Evolutionary conservation across 2,888 invertebrate genomes (phyloP), one percentile per base, ranked within the genome.

Genomic region (Drosophila phalerata): DNA sequence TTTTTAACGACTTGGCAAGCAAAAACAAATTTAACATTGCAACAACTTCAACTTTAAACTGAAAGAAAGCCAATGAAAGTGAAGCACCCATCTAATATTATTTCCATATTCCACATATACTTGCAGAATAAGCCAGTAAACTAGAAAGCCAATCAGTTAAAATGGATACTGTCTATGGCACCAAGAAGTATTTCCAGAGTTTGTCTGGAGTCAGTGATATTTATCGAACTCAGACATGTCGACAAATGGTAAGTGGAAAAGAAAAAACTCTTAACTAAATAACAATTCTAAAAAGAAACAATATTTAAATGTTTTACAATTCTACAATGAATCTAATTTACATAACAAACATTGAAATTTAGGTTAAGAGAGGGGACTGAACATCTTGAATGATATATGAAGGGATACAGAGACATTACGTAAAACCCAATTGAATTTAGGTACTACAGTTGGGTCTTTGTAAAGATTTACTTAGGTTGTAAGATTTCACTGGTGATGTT

Each of bases 111-210:
- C 15, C n/a, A n/a, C n/a, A 11, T 25, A 17, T 37, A 34, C 25
- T 42, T 47, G 6, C 22, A 56, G 56, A 40, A 30, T 17, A 49
- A 17, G 3, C n/a, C 40, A 34, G 15, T 19, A 11, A 11, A 40
- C 10, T 8, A 43, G 53, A 53, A 42, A n/a, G 6, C 11, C 22
- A 43, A 15, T 30, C 19, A 42, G 42, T n/a, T 45, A 78, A 47
- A n/a, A 93, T 93, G 93, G 93, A 93, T 77, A 92, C 93, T 25
- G 92, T 93, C 63, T 93, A 93, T 74, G 92, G 92, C 19, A 93
- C 93, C 65, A 93, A 93, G 82, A 93, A 93, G 71, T 93, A 93
- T 72, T 93, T 93, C 69, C 93, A 92, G 73, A 93, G 92, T 69
- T 84, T 93, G 77, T 92, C 92, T 55, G 92, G 90, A 53, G 91